Evolutionary conservation across 2,113 vertebrate species (phyloP), one percentile per base, ranked within the genome.

Genomic region (Tetrax tetrax): DNA sequence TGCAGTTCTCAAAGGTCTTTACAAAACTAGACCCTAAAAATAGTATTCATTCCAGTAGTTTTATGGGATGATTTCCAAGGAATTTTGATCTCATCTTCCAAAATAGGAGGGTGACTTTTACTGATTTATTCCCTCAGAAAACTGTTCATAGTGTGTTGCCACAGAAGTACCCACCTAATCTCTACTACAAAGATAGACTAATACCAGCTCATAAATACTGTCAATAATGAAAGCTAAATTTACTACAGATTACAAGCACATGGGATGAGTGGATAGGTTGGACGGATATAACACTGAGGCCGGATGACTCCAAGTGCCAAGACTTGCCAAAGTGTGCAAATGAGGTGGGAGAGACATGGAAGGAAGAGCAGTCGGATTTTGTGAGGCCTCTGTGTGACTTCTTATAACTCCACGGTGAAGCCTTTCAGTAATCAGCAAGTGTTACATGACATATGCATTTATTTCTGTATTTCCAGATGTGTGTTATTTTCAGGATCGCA

Each of bases 401-500:
- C 50, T 77, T 72, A 53, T 53, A 64, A 38, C 6, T 65, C 77
- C 68, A n/a, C 1, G 0, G 41, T 63, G 71, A 93, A 86, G 29
- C 3, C 38, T 87, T 70, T 81, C 65, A 47, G 47, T 74, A 94
- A 70, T 51, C 25, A 66, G 22, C 15, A 89, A 56, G 70, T 86
- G 90, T 80, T 94, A 83, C 14, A 21, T 29, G 63, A 70, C 47
- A 53, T 5, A 4, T 15, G 8, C 33, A 20, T 48, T 95, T 53
- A 61, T 87, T 86, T 86, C 63, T 74, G 68, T 6, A 57, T 93
- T 94, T 94, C 90, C 75, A 88, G 68, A 51, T 81, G 54, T 63
- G 4, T 38, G 28, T 70, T 85, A 66, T 12, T 90, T 90, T 35
- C 23, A 54, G 75, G 43, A 86, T 66, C 66, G 29, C 10, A 7